phyloP scores from a whole-genome alignment of 2,888 invertebrate species.

The Thymelicus lineola region DNA sequence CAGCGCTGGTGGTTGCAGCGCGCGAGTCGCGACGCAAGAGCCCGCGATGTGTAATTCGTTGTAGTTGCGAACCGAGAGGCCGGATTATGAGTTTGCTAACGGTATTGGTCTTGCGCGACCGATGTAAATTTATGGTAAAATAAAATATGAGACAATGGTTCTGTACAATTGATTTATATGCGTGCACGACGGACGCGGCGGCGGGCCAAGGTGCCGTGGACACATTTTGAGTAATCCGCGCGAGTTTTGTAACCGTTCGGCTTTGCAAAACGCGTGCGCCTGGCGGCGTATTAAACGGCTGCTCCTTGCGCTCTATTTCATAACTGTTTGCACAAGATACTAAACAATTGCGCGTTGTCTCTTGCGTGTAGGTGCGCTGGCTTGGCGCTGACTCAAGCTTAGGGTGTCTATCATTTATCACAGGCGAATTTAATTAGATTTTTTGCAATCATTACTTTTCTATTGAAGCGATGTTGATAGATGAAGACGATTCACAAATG shows the following conservation, averaged over 20 bases:
- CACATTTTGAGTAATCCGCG: conserved; percentile 61
- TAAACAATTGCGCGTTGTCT: conserved; percentile 66
- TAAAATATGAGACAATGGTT: conserved; percentile 59
- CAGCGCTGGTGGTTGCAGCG: conserved; percentile 47
- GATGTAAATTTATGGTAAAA: conserved; percentile 70
- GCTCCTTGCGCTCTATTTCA: conserved; percentile 77
- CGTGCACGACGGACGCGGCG: conserved; percentile 43
- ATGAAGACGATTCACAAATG: not conserved
- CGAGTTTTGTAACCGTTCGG: conserved; percentile 67
- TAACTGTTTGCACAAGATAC: conserved; percentile 72
- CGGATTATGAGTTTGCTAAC: conserved; percentile 75
- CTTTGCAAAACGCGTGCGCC: conserved; percentile 67
- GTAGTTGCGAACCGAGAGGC: conserved; percentile 69
- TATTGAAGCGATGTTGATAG: not conserved
- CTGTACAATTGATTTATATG: conserved; percentile 63
- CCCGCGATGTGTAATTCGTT: conserved; percentile 79
- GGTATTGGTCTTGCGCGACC: conserved; percentile 65
- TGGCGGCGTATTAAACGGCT: conserved; percentile 61
- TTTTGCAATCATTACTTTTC: not conserved
- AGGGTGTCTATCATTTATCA: conserved; percentile 37
- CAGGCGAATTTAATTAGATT: not conserved
- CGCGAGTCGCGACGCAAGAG: conserved; percentile 66
- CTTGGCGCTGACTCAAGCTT: conserved; percentile 39
- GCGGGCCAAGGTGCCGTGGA: conserved; percentile 53
- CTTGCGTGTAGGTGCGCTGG: conserved; percentile 54